Evolutionary conservation across 2,888 invertebrate genomes (phyloP).

Genomic region (Hyles lineata): DNA sequence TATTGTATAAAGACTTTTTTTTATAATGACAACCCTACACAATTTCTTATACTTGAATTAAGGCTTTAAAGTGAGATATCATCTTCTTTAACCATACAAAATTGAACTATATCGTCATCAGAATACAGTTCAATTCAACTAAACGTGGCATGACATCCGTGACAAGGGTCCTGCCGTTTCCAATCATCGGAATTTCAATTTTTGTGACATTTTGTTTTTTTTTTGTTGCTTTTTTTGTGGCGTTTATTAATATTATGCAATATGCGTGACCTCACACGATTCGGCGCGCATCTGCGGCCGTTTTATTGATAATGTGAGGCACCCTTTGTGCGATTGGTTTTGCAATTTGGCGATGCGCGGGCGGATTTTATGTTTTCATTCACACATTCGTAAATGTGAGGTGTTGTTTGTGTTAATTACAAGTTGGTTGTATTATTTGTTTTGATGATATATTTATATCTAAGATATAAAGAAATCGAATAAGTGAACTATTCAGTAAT

Average conservation of each 20-base stretch:
- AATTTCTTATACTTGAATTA: conserved; percentile 6
- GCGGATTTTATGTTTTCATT: conserved; percentile 10
- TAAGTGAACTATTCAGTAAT: too few relatives aligned
- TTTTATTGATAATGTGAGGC: conserved; percentile 24
- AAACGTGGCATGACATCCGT: conserved; percentile 33
- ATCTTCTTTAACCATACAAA: background rate
- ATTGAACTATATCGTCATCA: background rate
- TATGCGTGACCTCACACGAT: conserved; percentile 55
- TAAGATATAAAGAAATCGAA: too few relatives aligned
- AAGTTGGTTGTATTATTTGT: background rate
- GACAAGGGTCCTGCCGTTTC: conserved; percentile 57
- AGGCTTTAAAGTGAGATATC: conserved; percentile 1
- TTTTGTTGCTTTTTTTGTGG: conserved; percentile 58
- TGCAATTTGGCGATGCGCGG: conserved; percentile 4
- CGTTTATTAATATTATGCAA: conserved; percentile 61
- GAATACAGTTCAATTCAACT: conserved; percentile 44
- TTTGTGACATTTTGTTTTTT: conserved; percentile 55
- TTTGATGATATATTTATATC: too few relatives aligned
- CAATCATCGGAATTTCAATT: conserved; percentile 65
- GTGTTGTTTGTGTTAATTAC: background rate
- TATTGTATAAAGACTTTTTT: background rate
- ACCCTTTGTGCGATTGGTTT: conserved; percentile 4
- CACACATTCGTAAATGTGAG: background rate
- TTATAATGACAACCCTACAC: background rate
- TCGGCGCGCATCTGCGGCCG: conserved; percentile 61